Evolutionary conservation across 2,888 invertebrate genomes (phyloP).

Genomic region (Arrhopalites spinosus): DNA sequence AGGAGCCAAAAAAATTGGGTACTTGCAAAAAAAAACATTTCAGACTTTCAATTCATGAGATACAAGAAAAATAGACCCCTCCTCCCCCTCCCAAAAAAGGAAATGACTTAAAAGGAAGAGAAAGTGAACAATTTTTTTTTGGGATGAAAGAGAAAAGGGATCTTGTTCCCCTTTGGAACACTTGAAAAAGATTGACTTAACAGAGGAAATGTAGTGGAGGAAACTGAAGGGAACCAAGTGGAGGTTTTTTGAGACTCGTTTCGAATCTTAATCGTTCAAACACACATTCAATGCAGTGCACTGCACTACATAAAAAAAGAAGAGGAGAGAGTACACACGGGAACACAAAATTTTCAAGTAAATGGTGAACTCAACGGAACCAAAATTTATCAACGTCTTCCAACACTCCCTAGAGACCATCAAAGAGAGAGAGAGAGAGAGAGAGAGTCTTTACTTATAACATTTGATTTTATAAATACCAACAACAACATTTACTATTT

Average conservation of each 20-base stretch:
- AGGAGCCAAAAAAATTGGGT: too few relatives aligned
- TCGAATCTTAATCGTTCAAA: constrained; percentile 31
- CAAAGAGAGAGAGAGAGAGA: not conserved
- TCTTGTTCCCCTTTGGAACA: not conserved
- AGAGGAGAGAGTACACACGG: not conserved
- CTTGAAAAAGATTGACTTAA: not conserved
- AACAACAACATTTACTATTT: too few relatives aligned
- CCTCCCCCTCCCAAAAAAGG: not conserved
- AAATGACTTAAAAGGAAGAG: not conserved
- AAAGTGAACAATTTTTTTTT: not conserved
- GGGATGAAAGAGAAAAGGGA: not conserved
- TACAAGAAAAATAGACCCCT: not conserved
- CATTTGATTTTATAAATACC: too few relatives aligned
- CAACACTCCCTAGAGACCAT: not conserved
- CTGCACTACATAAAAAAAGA: not conserved
- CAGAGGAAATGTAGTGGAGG: constrained; percentile 21
- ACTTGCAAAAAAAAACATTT: not conserved
- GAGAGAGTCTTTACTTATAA: not conserved
- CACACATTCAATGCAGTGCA: not conserved
- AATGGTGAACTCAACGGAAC: constrained; percentile 34
- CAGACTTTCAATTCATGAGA: not conserved
- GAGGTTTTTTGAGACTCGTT: constrained; percentile 25
- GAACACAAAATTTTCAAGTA: not conserved
- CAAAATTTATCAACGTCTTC: constrained; percentile 38
- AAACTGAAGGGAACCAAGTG: constrained; percentile 11